Evolutionary conservation across 2,797 vertebrate genomes (phyloP).

Genomic region (Rachycentron canadum): DNA sequence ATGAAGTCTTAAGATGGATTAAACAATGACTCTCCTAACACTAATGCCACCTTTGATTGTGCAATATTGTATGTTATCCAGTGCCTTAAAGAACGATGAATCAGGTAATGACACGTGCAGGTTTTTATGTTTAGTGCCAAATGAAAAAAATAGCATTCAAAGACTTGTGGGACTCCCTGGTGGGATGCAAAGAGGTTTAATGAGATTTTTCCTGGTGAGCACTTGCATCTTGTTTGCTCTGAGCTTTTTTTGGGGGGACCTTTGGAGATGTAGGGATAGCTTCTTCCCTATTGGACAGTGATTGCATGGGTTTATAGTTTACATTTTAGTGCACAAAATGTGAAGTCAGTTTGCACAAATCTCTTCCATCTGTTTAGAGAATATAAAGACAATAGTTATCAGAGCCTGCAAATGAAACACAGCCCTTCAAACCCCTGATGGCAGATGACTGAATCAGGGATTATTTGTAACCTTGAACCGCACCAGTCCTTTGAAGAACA

Average conservation of each 20-base stretch:
- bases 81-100: slow-evolving; percentile 31
- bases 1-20: background rate
- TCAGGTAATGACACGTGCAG: background rate
- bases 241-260: background rate
- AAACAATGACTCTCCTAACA: background rate
- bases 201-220: slow-evolving; percentile 3
- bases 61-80: slow-evolving; percentile 4
- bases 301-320: background rate
- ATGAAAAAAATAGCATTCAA: background rate
- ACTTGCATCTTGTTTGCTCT: background rate
- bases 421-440: background rate
- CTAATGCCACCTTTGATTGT: background rate
- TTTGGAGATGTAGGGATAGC: background rate
- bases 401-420: background rate
- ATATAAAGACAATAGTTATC: background rate
- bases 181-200: background rate
- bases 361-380: background rate
- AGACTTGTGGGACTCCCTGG: background rate
- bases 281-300: background rate
- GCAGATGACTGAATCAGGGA: background rate
- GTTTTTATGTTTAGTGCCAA: slow-evolving; percentile 2
- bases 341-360: background rate
- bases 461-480: background rate
- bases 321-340: background rate
- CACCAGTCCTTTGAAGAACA: background rate